A percentile compares a stretch with the other conserved stretches of the same genome.
Evolutionary conservation across 2,113 vertebrate genomes (phyloP).

Genomic region (Cephalopholis sonnerati): DNA sequence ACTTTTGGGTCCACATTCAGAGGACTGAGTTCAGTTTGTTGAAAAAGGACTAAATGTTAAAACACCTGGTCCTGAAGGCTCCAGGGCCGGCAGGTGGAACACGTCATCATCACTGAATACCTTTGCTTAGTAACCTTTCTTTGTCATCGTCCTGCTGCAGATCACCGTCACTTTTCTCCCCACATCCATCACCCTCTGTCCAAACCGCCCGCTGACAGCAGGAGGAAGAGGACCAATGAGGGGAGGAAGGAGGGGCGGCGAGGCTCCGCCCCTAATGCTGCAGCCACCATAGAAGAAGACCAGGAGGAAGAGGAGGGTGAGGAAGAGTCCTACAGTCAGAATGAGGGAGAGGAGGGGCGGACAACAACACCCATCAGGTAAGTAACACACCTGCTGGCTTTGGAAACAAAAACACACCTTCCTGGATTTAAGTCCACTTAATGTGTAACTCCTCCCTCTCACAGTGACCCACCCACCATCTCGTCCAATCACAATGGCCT

Average conservation of each 20-base stretch:
- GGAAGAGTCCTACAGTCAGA: conserved; percentile 23
- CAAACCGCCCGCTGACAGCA: conserved; percentile 39
- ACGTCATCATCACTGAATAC: too few species aligned
- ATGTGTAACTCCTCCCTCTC: conserved; percentile 10
- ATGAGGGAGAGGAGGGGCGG: background rate
- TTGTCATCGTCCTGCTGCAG: background rate
- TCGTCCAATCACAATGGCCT: conserved; percentile 28
- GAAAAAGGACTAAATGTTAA: too few species aligned
- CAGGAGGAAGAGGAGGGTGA: conserved; percentile 37
- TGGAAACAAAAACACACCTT: too few species aligned
- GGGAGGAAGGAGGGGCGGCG: conserved; percentile 69
- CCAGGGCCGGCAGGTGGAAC: too few species aligned
- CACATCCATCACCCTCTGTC: conserved; percentile 59
- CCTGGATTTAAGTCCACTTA: background rate
- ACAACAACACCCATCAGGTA: conserved; percentile 1
- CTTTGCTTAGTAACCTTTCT: too few species aligned
- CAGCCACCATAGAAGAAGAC: conserved; percentile 89
- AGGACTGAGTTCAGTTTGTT: too few species aligned
- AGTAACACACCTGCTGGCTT: background rate
- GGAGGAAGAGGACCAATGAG: conserved; percentile 40
- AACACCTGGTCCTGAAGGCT: too few species aligned
- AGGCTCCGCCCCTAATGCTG: conserved; percentile 74
- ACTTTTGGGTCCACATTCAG: too few species aligned
- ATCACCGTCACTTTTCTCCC: conserved; percentile 58
- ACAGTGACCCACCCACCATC: background rate